A percentile compares a stretch with the other conserved stretches of the same genome.
phyloP scores from a whole-genome alignment of 2,797 vertebrate species.

The Rhynchotus rufescens region DNA sequence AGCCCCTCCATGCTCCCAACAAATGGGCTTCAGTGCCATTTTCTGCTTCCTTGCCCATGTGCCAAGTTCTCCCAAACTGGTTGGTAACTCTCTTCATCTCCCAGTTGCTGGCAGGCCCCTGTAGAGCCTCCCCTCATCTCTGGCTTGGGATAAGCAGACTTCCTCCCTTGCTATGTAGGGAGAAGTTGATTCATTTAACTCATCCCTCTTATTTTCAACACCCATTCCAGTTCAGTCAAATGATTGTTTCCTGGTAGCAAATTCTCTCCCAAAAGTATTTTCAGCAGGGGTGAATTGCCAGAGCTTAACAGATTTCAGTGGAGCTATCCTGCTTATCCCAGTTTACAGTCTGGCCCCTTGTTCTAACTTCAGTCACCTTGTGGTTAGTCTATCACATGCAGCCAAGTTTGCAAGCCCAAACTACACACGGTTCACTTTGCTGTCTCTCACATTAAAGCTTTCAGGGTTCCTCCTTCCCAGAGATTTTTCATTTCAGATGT shows the following conservation, averaged over 20 bases:
- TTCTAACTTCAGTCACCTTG: neutral
- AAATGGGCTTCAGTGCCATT: neutral
- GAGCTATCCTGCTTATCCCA: neutral
- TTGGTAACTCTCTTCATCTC: neutral
- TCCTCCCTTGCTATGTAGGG: neutral
- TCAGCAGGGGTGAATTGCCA: neutral
- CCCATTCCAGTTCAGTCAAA: neutral
- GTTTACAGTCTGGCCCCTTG: neutral
- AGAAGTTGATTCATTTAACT: neutral
- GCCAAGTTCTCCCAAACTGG: neutral
- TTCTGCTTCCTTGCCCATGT: neutral
- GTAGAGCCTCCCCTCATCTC: neutral
- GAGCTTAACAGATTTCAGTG: neutral
- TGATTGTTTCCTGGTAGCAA: neutral
- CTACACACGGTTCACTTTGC: neutral
- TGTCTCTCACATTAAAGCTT: neutral
- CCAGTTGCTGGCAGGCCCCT: neutral
- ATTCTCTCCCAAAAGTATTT: neutral
- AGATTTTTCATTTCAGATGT: constrained; percentile 11
- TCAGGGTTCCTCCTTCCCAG: neutral
- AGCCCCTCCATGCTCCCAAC: neutral
- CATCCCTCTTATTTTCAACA: neutral
- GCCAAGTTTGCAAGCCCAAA: neutral
- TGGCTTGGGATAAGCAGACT: neutral
- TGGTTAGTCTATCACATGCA: neutral